Conservation (phyloP, 2,888 invertebrate species). For the Scaptomyza polygonia region DNA sequence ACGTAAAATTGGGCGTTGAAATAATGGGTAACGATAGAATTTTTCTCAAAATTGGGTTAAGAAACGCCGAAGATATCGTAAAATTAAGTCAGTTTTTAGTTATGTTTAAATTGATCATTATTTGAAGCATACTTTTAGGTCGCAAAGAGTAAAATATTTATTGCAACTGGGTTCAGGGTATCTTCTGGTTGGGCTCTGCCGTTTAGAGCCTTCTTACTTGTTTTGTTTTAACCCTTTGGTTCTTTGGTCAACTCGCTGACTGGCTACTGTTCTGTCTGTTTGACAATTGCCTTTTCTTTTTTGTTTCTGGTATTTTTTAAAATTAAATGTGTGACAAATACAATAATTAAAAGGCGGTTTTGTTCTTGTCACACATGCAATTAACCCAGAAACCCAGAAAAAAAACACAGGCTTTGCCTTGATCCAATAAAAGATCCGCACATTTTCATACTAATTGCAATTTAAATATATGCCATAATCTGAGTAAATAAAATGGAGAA, state of each 20-base stretch:
- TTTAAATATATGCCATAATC: constrained; percentile 23
- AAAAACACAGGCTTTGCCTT: constrained; percentile 15
- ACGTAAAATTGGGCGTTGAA: too few species aligned
- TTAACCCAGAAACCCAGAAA: constrained; percentile 40
- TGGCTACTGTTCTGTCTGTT: background rate
- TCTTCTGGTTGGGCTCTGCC: too few species aligned
- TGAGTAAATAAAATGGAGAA: background rate
- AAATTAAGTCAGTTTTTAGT: too few species aligned
- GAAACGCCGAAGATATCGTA: too few species aligned
- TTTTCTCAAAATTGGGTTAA: too few species aligned
- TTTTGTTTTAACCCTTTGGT: constrained; percentile 2
- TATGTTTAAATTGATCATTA: too few species aligned
- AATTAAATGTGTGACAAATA: constrained; percentile 45
- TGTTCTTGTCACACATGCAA: constrained; percentile 46
- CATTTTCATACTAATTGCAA: constrained; percentile 29
- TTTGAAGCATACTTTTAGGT: too few species aligned
- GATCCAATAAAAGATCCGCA: constrained; percentile 33
- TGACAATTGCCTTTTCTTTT: constrained; percentile 3
- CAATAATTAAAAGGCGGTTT: constrained; percentile 56
- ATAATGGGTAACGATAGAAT: too few species aligned
- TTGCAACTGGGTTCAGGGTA: too few species aligned
- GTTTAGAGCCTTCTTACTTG: too few species aligned
- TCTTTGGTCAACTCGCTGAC: constrained; percentile 5
- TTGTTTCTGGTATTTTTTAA: constrained; percentile 6
- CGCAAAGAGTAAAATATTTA: too few species aligned